A percentile compares a stretch with the other conserved stretches of the same genome.
Conservation (phyloP, 1,140 invertebrate genomes). For the Drosophila subobscura region DNA sequence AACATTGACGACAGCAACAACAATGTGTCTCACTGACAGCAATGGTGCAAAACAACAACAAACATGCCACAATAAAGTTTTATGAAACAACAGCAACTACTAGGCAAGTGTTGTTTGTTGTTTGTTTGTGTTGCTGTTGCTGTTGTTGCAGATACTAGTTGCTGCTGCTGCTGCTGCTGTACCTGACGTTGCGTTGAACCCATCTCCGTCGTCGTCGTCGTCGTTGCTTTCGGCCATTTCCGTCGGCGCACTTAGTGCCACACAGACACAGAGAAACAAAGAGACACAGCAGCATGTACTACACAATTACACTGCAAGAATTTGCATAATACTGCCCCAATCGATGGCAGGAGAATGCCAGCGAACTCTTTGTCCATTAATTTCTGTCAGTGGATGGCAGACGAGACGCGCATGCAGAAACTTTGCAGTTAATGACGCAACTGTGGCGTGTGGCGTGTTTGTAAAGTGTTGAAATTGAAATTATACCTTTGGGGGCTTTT, state of each 20-base stretch:
- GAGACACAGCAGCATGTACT: not conserved
- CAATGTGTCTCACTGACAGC: slow-evolving; percentile 16
- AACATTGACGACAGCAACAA: slow-evolving; percentile 23
- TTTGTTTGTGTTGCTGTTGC: slow-evolving; percentile 20
- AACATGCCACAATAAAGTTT: slow-evolving; percentile 72
- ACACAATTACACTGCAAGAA: slow-evolving; percentile 24
- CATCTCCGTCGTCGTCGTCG: slow-evolving; percentile 44
- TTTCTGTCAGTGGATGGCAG: slow-evolving; percentile 32
- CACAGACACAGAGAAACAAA: slow-evolving; percentile 37
- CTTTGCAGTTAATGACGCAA: slow-evolving; percentile 80
- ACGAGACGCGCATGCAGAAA: slow-evolving; percentile 72
- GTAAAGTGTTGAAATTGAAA: slow-evolving; percentile 81
- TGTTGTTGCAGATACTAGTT: slow-evolving; percentile 21
- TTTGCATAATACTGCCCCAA: not conserved
- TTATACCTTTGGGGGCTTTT: slow-evolving; percentile 72
- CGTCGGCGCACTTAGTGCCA: slow-evolving; percentile 66
- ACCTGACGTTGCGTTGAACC: slow-evolving; percentile 75
- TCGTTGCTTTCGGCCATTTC: slow-evolving; percentile 71
- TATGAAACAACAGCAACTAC: slow-evolving; percentile 66
- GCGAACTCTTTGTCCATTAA: too few relatives aligned
- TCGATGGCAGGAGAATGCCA: not conserved
- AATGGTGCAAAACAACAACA: slow-evolving; percentile 41
- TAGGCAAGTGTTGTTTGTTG: slow-evolving; percentile 31
- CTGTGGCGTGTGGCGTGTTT: slow-evolving; percentile 81
- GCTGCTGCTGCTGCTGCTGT: slow-evolving; percentile 38